A percentile compares a stretch with the other conserved stretches of the same genome.
Conservation (phyloP, 2,797 vertebrate genomes). For the Notoglanidium macrostoma region DNA sequence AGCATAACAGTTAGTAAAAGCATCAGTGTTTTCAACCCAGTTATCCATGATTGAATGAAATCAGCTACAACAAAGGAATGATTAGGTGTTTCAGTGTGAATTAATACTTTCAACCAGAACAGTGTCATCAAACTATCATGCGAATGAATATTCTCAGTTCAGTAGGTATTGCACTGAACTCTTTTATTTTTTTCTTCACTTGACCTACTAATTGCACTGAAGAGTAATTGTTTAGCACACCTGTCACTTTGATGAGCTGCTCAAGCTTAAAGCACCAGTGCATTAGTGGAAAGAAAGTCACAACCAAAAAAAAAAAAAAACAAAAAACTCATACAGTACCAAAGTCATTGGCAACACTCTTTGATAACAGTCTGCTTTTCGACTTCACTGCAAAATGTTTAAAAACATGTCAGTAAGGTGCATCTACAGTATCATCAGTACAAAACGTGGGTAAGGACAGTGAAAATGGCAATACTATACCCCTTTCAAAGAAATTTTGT, state of each 20-base stretch:
- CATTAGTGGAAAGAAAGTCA: conserved; percentile 76
- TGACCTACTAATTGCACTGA: not conserved
- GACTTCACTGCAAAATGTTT: conserved; percentile 89
- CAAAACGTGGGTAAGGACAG: conserved; percentile 3
- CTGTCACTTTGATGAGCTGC: conserved; percentile 71
- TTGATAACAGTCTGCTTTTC: conserved; percentile 98
- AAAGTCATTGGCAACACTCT: conserved; percentile 98
- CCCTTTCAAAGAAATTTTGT: conserved; percentile 94
- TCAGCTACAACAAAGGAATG: conserved; percentile 7
- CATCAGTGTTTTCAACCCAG: conserved; percentile 15
- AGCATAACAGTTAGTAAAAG: conserved; percentile 30
- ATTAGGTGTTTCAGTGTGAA: conserved; percentile 11
- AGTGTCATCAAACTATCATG: conserved; percentile 8
- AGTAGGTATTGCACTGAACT: not conserved
- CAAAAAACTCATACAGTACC: conserved; percentile 88
- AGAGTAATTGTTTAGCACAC: conserved; percentile 3
- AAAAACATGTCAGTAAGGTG: conserved; percentile 67
- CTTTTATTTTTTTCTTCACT: conserved; percentile 1
- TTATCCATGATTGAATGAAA: not conserved
- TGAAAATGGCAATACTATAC: conserved; percentile 75
- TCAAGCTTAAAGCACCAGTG: conserved; percentile 65
- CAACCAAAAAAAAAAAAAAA: conserved; percentile 62
- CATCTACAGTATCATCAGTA: not conserved
- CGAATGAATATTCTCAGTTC: not conserved
- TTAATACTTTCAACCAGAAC: conserved; percentile 10